phyloP scores from a whole-genome alignment of 2,888 invertebrate genomes.

The Corythucha ciliata region DNA sequence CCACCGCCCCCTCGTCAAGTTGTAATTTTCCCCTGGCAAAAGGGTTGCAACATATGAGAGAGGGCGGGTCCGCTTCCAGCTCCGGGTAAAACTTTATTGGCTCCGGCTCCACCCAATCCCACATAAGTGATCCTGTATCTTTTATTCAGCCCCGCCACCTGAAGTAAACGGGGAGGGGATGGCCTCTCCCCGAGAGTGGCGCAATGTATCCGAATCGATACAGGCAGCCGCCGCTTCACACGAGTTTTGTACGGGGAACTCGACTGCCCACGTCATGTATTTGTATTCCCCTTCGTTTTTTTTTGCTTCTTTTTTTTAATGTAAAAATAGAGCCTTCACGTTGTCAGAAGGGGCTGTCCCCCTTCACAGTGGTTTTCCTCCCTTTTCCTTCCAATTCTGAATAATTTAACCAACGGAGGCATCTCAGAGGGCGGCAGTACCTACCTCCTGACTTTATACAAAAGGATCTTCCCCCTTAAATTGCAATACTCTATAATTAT shows the following conservation, averaged over 20 bases:
- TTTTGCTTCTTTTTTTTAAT: neutral
- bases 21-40: constrained; percentile 21
- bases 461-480: too few relatives aligned
- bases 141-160: constrained; percentile 28
- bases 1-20: neutral
- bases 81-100: constrained; percentile 24
- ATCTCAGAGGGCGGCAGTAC: too few relatives aligned
- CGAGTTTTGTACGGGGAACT: too few relatives aligned
- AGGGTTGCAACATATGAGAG: constrained; percentile 17
- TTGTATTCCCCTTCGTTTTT: constrained; percentile 1
- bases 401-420: too few relatives aligned
- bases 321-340: neutral
- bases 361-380: too few relatives aligned
- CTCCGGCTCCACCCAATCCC: constrained; percentile 24
- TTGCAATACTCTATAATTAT: too few relatives aligned
- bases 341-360: too few relatives aligned
- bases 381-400: too few relatives aligned
- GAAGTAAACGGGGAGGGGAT: neutral
- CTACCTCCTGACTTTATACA: too few relatives aligned
- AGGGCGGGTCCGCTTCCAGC: constrained; percentile 13
- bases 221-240: neutral
- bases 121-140: constrained; percentile 29
- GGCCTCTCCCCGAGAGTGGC: constrained; percentile 1
- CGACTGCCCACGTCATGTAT: too few relatives aligned
- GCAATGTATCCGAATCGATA: constrained; percentile 2